Evolutionary conservation across 2,888 invertebrate genomes (phyloP).

Genomic region (Cremastinae sp.): DNA sequence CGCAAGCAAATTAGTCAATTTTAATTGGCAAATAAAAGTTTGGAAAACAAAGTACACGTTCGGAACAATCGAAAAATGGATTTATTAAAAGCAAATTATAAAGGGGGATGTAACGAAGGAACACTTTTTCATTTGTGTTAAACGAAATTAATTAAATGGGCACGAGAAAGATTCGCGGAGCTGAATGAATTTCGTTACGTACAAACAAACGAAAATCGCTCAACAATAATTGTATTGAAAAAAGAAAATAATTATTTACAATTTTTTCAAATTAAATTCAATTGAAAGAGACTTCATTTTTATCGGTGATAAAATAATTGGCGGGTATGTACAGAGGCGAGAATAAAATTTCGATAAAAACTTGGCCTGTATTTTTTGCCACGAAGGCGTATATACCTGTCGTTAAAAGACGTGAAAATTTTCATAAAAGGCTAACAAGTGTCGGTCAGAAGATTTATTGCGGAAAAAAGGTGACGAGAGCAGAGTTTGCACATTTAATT

Average conservation of each 20-base stretch:
- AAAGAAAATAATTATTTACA: no score
- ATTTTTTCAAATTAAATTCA: no score
- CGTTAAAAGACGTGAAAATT: no score
- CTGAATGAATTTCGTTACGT: neutral
- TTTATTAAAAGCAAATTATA: neutral
- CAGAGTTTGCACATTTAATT: slow-evolving; percentile 60
- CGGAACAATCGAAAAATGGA: neutral
- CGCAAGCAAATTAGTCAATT: no score
- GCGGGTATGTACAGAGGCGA: no score
- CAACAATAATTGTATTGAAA: no score
- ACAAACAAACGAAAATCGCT: neutral
- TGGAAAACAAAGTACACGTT: neutral
- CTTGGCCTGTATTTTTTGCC: no score
- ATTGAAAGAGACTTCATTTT: no score
- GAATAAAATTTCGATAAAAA: no score
- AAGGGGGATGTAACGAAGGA: neutral
- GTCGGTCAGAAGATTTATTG: neutral
- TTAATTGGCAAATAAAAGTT: neutral
- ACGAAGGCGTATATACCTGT: no score
- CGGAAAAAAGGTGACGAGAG: neutral
- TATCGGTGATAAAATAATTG: no score
- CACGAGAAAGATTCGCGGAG: neutral
- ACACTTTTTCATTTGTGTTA: neutral
- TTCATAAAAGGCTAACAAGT: neutral
- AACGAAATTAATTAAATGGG: neutral